Conservation (phyloP, 2,888 invertebrate genomes). For the Ariolimax columbianus region DNA sequence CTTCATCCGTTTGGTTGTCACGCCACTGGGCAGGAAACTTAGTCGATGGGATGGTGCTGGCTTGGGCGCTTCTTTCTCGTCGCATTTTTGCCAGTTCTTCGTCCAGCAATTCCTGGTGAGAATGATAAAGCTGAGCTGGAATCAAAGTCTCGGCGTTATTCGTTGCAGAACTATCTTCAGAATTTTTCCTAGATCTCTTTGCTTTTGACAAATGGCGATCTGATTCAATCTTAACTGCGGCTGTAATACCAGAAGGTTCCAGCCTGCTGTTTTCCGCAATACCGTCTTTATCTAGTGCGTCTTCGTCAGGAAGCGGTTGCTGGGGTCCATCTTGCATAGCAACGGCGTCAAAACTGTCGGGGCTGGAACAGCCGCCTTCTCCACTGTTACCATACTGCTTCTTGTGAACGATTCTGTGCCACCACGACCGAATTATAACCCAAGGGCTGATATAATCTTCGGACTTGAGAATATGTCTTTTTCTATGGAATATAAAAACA, state of each 20-base stretch:
- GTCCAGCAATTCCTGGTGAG: constrained; percentile 24
- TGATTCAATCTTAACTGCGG: not conserved
- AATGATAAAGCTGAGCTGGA: constrained; percentile 3
- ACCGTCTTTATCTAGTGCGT: not conserved
- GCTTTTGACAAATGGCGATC: not conserved
- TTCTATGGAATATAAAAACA: not conserved
- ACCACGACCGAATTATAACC: not conserved
- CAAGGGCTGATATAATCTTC: not conserved
- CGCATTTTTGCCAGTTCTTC: constrained; percentile 13
- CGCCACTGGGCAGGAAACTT: not conserved
- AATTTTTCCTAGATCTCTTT: not conserved
- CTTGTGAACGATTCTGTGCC: not conserved
- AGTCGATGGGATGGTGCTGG: not conserved
- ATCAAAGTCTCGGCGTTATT: not conserved
- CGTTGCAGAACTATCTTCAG: not conserved
- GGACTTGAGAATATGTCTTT: not conserved
- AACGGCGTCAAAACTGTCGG: not conserved
- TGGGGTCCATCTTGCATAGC: not conserved
- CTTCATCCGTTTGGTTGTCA: not conserved
- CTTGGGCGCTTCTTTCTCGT: constrained; percentile 4
- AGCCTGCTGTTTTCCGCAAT: not conserved
- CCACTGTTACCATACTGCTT: not conserved
- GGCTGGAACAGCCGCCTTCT: not conserved
- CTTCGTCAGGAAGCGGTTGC: not conserved
- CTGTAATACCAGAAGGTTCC: not conserved